Evolutionary conservation across 1,140 invertebrate genomes (phyloP).

Genomic region (Drosophila teissieri): DNA sequence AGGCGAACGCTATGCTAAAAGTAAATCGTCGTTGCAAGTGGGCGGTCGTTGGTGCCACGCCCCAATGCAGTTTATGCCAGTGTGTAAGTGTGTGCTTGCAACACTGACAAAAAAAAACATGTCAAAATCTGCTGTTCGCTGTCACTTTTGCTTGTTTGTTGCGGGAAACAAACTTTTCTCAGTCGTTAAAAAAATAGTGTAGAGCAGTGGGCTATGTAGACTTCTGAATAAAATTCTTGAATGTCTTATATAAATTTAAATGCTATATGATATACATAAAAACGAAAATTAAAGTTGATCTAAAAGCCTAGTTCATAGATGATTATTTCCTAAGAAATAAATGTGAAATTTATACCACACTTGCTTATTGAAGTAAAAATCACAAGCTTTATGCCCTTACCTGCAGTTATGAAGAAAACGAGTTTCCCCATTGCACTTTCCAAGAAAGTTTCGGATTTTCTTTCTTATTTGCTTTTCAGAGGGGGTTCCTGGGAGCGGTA

Average conservation of each 20-base stretch:
- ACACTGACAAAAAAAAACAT: slow-evolving; percentile 19
- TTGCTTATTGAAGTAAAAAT: background rate
- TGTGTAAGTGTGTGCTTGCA: slow-evolving; percentile 41
- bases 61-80: slow-evolving; percentile 21
- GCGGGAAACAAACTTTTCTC: slow-evolving; percentile 65
- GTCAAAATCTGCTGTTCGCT: slow-evolving; percentile 64
- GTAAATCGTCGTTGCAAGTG: slow-evolving; percentile 36
- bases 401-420: background rate
- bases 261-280: too few relatives aligned
- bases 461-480: slow-evolving; percentile 9
- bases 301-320: too few relatives aligned
- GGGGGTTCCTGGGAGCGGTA: background rate
- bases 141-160: slow-evolving; percentile 78
- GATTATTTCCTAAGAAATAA: too few relatives aligned
- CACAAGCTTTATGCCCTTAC: background rate
- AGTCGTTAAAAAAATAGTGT: background rate
- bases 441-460: slow-evolving; percentile 7
- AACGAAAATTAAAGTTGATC: too few relatives aligned
- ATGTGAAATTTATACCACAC: too few relatives aligned
- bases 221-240: too few relatives aligned
- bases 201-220: too few relatives aligned
- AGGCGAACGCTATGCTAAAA: slow-evolving; percentile 29
- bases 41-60: slow-evolving; percentile 53
- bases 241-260: too few relatives aligned
- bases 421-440: slow-evolving; percentile 13